A percentile compares a stretch with the other conserved stretches of the same genome.
phyloP scores from a whole-genome alignment of 2,113 vertebrate genomes.

The Dipodomys merriami region DNA sequence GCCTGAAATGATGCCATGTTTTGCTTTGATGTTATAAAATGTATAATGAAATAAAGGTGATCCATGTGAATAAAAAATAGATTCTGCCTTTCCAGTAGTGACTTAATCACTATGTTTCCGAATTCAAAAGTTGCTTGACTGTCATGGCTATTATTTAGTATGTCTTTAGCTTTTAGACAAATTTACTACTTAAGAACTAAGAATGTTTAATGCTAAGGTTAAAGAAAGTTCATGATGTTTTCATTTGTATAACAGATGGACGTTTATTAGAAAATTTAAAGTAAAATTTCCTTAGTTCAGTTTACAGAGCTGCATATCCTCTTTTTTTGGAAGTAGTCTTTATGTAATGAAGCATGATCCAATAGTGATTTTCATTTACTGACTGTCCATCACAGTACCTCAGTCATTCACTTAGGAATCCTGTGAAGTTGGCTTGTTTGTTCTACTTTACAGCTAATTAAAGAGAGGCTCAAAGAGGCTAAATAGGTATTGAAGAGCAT shows the following conservation, averaged over 20 bases:
- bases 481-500: not conserved
- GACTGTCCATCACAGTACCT: not conserved
- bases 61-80: conserved; percentile 71
- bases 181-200: conserved; percentile 66
- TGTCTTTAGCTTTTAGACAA: conserved; percentile 66
- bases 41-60: conserved; percentile 76
- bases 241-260: conserved; percentile 36
- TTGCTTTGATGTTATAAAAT: conserved; percentile 78
- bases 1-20: conserved; percentile 78
- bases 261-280: conserved; percentile 38
- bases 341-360: not conserved
- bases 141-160: conserved; percentile 52
- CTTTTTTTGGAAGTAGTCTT: conserved; percentile 30
- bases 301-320: conserved; percentile 38
- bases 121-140: conserved; percentile 53
- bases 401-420: conserved; percentile 11
- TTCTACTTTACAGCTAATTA: conserved; percentile 36
- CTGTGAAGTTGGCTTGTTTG: conserved; percentile 20
- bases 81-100: conserved; percentile 69
- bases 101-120: conserved; percentile 69
- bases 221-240: conserved; percentile 66
- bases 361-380: conserved; percentile 32
- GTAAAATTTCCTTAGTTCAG: not conserved
- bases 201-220: conserved; percentile 64
- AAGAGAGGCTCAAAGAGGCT: conserved; percentile 10